Base-by-base conservation (phyloP, 2,113 vertebrate species). In the Pelobates fuscus region DNA sequence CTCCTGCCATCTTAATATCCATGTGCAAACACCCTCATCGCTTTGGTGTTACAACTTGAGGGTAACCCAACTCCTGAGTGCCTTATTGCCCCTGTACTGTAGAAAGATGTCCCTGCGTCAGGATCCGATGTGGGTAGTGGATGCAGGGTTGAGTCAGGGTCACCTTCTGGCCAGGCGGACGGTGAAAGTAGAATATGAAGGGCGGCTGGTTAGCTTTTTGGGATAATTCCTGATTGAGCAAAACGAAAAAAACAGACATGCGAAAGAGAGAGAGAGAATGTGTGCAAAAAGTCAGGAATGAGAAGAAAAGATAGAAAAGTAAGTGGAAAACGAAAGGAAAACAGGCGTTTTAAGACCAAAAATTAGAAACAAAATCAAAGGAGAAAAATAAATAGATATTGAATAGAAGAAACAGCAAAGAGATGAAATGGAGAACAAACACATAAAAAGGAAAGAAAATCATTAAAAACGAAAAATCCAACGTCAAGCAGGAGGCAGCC, bases 401-500 rank as follows among this genome's bases (percentile, higher is more conserved):
- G 5, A 26, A 7, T 8, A 26, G 41, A 68, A n/a, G 25, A 12
- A 46, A 49, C n/a, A 12, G 80, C 84, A 86, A 81, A 88, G 86
- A 89, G 90, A 86, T 90, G 85, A 83, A 86, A 89, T 86, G 75
- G 84, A 82, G 77, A 91, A 84, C 67, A 77, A 85, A 86, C 81
- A 75, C 49, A 78, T 85, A 81, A 57, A 78, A 80, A 78, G 71
- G 15, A 65, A 23, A 67, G 83, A 75, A 49, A 77, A 55, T 55
- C 2, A 26, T 32, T 25, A 63, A 14, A 72, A 66, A 17, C 14
- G 57, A 32, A 24, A 72, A 55, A 76, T 84, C 79, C 60, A 65
- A 81, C 20, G 58, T 37, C 58, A 2, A 74, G 0, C 71, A 83
- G 80, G 78, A 80, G 82, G 71, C 71, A 81, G 80, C 82, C 64